These are phyloP conservation scores for Beroe forskalii DNA, from an alignment of 37 sponge, comb jelly and placozoan genomes.

Conservation along the genomic window DNA sequence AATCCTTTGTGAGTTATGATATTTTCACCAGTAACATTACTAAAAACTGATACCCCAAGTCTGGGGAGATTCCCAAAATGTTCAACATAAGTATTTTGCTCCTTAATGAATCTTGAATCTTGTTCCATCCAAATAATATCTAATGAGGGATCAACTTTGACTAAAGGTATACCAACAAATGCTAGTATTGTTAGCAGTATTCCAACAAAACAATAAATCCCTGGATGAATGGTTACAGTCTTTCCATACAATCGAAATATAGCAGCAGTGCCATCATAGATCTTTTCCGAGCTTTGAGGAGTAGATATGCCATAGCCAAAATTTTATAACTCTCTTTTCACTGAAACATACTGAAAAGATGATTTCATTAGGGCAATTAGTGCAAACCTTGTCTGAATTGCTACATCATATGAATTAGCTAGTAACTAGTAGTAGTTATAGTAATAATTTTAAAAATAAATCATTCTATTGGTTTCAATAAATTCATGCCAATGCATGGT, in stretches of 20 bases:
- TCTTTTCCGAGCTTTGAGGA: slow-evolving; percentile 56
- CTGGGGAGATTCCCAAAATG: slow-evolving; percentile 48
- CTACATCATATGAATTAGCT: too few relatives aligned
- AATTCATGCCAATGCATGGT: too few relatives aligned
- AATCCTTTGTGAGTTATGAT: slow-evolving; percentile 28
- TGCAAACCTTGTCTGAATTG: too few relatives aligned
- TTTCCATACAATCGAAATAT: slow-evolving; percentile 14
- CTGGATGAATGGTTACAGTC: slow-evolving; percentile 47
- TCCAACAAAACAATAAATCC: slow-evolving; percentile 50
- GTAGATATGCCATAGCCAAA: slow-evolving; percentile 62
- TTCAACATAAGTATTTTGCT: slow-evolving; percentile 28
- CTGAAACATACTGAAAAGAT: background rate
- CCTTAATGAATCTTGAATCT: slow-evolving; percentile 12
- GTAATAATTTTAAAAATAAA: too few relatives aligned
- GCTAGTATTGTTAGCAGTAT: background rate
- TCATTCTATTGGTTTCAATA: too few relatives aligned
- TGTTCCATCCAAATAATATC: slow-evolving; percentile 54
- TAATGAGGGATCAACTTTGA: slow-evolving; percentile 20
- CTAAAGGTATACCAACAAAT: slow-evolving; percentile 49
- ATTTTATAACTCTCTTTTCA: background rate
- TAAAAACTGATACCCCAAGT: slow-evolving; percentile 40
- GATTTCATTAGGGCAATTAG: too few relatives aligned
- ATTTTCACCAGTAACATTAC: background rate
- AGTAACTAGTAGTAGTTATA: too few relatives aligned
- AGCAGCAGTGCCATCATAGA: slow-evolving; percentile 55